Conservation (phyloP, 2,113 vertebrate genomes). For the Microcebus jonahi region DNA sequence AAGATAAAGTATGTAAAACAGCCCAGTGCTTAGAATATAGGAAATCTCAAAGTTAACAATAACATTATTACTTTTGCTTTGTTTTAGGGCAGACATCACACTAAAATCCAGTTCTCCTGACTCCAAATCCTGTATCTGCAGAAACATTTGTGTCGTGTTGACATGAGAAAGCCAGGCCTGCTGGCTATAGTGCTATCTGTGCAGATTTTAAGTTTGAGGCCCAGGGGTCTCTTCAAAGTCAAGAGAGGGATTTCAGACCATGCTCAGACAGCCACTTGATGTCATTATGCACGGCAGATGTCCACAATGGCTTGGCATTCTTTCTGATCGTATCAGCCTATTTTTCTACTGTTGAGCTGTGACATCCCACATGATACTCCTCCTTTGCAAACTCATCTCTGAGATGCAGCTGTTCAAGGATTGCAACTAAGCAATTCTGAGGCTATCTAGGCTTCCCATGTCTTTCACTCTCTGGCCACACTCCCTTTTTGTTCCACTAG, state of each 20-base stretch:
- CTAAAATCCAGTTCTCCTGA: background rate
- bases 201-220: slow-evolving; percentile 55
- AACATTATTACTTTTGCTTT: background rate
- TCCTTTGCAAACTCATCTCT: slow-evolving; percentile 62
- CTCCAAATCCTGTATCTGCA: background rate
- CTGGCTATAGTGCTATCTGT: background rate
- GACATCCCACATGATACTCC: slow-evolving; percentile 8
- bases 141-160: background rate
- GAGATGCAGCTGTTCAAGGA: slow-evolving; percentile 30
- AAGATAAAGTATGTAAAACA: background rate
- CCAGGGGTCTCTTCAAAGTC: slow-evolving; percentile 67
- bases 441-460: background rate
- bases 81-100: background rate
- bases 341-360: slow-evolving; percentile 58
- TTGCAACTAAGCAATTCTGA: slow-evolving; percentile 53
- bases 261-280: slow-evolving; percentile 44
- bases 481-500: background rate
- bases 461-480: background rate
- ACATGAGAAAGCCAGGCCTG: slow-evolving; percentile 23
- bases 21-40: background rate
- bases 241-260: background rate
- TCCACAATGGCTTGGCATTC: slow-evolving; percentile 59
- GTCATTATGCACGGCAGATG: slow-evolving; percentile 58
- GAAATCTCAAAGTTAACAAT: background rate
- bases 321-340: slow-evolving; percentile 68